Evolutionary conservation across 2,113 vertebrate genomes (phyloP), one percentile per base, ranked within the genome.

Genomic region (Apodemus speciosus): DNA sequence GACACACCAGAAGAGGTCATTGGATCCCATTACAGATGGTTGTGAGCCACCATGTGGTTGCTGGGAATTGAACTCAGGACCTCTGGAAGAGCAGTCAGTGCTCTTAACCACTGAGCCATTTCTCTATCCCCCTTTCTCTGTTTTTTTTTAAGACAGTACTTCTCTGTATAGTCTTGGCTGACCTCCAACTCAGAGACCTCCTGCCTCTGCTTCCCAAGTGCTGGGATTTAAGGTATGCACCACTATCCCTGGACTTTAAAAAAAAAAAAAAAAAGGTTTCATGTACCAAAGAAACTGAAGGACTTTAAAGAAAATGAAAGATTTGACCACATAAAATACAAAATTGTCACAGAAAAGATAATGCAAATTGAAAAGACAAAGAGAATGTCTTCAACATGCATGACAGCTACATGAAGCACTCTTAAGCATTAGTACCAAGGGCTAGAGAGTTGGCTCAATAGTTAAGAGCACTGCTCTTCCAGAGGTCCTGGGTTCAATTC

Each of bases 281-380:
- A n/a, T 46, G 62, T 18, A 83, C 6, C 6, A 46, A 46, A 46
- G 43, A 46, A 46, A 46, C 43, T 46, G 43, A 46, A 46, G 43
- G 89, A 93, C 21, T 25, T 10, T 87, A 75, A 95, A 88, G 77
- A 64, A 77, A 90, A 92, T 62, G 40, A 91, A 46, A 91, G 93
- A 62, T 51, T 23, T 58, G 43, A 95, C 9, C 30, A 88, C 3
- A 68, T 77, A 86, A 81, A 90, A 86, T 88, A 56, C 7, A 40
- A 43, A 92, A 85, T 5, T 73, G 68, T 8, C 51, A 20, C 30
- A 62, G 80, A 71, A 89, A 91, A 91, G 79, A 66, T 35, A 60
- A 76, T 53, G 30, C 11, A 89, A 58, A 76, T 90, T 92, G 77
- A 88, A 95, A 83, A 89, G 60, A 76, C 1, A 80, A 76, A 49